These are phyloP conservation scores for Bryconaethiops microstoma DNA, from an alignment of 2,797 vertebrate genomes.

Conservation along the genomic window DNA sequence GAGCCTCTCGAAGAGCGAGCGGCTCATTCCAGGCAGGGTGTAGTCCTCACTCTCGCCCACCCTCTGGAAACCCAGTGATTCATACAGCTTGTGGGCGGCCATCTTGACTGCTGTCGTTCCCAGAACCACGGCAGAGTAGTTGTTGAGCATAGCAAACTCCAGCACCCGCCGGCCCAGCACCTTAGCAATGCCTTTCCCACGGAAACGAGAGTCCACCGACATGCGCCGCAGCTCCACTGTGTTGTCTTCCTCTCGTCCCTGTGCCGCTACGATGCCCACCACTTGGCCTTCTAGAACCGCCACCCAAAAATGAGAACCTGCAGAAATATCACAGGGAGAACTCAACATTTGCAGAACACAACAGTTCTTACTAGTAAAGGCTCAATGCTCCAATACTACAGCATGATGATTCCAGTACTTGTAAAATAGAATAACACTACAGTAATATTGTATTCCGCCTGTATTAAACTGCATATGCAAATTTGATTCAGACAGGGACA, in stretches of 20 bases:
- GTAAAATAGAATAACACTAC: neutral
- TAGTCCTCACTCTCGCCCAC: conserved; percentile 89
- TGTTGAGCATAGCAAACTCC: conserved; percentile 94
- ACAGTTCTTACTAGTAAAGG: neutral
- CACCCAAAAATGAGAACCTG: conserved; percentile 99
- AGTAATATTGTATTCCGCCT: neutral
- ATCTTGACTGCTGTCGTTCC: conserved; percentile 97
- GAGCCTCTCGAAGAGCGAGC: conserved; percentile 91
- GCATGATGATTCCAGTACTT: neutral
- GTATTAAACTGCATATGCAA: neutral
- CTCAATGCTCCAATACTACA: neutral
- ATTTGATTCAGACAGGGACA: neutral
- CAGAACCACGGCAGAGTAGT: conserved; percentile 93
- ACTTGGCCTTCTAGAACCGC: conserved; percentile 92
- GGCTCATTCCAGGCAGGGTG: conserved; percentile 92
- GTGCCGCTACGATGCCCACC: conserved; percentile 94
- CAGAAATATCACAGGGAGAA: conserved; percentile 35
- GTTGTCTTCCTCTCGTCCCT: conserved; percentile 93
- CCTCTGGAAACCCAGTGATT: conserved; percentile 96
- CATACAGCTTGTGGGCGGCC: conserved; percentile 98
- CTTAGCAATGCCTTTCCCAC: conserved; percentile 97
- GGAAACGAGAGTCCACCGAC: conserved; percentile 96
- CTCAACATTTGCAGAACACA: neutral
- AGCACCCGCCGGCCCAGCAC: conserved; percentile 93
- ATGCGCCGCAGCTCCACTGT: conserved; percentile 93